A percentile compares a stretch with the other conserved stretches of the same genome.
Evolutionary conservation across 2,888 invertebrate genomes (phyloP).

Genomic region (Myathropa florea): DNA sequence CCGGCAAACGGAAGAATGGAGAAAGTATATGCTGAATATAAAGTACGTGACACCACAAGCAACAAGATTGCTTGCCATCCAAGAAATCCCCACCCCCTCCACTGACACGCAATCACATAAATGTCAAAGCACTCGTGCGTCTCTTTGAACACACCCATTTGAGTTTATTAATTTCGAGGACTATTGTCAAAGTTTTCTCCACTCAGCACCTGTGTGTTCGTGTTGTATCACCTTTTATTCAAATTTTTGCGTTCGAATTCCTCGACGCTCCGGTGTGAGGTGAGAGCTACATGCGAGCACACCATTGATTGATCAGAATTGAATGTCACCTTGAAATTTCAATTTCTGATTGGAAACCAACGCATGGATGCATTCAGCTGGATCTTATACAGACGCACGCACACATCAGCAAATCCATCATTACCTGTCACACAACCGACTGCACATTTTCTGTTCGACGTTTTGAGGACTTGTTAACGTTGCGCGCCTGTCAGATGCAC

Average conservation of each 20-base stretch:
- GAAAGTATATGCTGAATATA: background rate
- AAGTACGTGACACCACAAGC: slow-evolving; percentile 27
- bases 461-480: slow-evolving; percentile 16
- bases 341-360: slow-evolving; percentile 32
- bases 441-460: slow-evolving; percentile 17
- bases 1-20: slow-evolving; percentile 15
- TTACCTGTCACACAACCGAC: slow-evolving; percentile 12
- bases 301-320: background rate
- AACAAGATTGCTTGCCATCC: background rate
- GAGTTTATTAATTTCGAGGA: slow-evolving; percentile 51
- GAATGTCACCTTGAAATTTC: slow-evolving; percentile 35
- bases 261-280: background rate
- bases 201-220: background rate
- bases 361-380: slow-evolving; percentile 20
- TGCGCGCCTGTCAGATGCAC: slow-evolving; percentile 1
- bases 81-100: slow-evolving; percentile 24
- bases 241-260: background rate
- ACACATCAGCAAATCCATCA: slow-evolving; percentile 51
- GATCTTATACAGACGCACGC: slow-evolving; percentile 24
- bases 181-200: slow-evolving; percentile 29
- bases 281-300: background rate
- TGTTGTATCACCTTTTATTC: background rate
- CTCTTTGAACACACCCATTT: slow-evolving; percentile 18
- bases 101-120: slow-evolving; percentile 52
- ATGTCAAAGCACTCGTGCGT: slow-evolving; percentile 55